Evolutionary conservation across 2,113 vertebrate genomes (phyloP).

Genomic region (Centropristis striata): DNA sequence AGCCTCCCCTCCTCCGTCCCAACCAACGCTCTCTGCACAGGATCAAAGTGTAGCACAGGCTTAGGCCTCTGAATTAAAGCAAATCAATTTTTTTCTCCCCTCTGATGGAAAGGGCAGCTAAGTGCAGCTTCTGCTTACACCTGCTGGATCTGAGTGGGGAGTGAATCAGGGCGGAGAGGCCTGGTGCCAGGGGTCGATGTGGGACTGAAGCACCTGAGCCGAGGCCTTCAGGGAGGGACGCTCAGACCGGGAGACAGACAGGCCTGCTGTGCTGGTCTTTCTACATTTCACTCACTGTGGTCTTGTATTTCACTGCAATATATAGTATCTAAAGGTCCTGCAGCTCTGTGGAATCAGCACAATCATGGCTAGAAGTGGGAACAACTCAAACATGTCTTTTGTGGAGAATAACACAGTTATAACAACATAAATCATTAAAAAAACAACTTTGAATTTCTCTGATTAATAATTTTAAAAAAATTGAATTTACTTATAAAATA

Average conservation of each 20-base stretch:
- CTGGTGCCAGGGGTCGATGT: constrained; percentile 46
- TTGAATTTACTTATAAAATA: no score
- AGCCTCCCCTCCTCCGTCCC: neutral
- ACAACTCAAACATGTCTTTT: no score
- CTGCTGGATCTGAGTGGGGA: constrained; percentile 46
- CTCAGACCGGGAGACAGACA: neutral
- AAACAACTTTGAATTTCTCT: no score
- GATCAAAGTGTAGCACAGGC: constrained; percentile 42
- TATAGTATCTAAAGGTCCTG: no score
- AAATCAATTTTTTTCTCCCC: constrained; percentile 30
- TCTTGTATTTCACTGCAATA: no score
- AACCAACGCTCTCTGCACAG: neutral
- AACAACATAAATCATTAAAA: no score
- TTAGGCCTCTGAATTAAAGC: constrained; percentile 43
- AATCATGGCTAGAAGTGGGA: no score
- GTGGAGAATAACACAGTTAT: no score
- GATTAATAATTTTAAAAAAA: no score
- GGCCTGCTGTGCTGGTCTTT: neutral
- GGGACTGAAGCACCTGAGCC: constrained; percentile 20
- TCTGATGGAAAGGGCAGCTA: constrained; percentile 14
- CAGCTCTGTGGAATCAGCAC: no score
- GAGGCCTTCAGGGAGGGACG: neutral
- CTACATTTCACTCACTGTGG: no score
- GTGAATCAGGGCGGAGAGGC: constrained; percentile 28
- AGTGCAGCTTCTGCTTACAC: constrained; percentile 51